phyloP scores from a whole-genome alignment of 1,140 invertebrate genomes.

The Saccostrea cuccullata region DNA sequence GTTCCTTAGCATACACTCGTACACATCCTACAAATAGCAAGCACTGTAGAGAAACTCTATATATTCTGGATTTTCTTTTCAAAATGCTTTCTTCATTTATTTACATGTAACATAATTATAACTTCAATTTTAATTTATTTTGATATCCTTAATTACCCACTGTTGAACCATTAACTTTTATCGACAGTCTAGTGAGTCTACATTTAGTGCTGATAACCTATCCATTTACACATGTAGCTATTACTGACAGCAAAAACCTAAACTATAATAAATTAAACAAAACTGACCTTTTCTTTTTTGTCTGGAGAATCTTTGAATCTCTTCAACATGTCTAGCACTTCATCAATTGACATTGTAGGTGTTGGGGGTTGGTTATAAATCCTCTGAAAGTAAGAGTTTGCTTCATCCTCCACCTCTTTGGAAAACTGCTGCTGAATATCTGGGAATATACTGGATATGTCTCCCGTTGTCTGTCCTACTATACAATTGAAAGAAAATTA shows the following conservation, averaged over 20 bases:
- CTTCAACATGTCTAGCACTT: slow-evolving; percentile 90
- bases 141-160: no score
- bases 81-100: neutral
- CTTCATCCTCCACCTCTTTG: slow-evolving; percentile 98
- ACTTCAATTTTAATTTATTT: no score
- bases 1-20: slow-evolving; percentile 98
- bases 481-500: neutral
- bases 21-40: slow-evolving; percentile 84
- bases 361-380: slow-evolving; percentile 98
- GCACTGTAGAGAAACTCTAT: neutral
- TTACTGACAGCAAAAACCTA: no score
- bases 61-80: neutral
- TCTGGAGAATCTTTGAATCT: slow-evolving; percentile 94
- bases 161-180: no score
- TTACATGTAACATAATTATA: no score
- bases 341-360: slow-evolving; percentile 88
- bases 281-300: slow-evolving; percentile 88
- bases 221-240: no score
- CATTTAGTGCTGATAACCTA: no score
- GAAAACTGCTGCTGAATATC: slow-evolving; percentile 82
- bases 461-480: slow-evolving; percentile 63
- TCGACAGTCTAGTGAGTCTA: no score
- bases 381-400: slow-evolving; percentile 97
- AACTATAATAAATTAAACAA: no score
- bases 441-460: slow-evolving; percentile 73